Evolutionary conservation across 2,888 invertebrate species (phyloP), one percentile per base, ranked within the genome.

Genomic region (Hipparchia sbordonii): DNA sequence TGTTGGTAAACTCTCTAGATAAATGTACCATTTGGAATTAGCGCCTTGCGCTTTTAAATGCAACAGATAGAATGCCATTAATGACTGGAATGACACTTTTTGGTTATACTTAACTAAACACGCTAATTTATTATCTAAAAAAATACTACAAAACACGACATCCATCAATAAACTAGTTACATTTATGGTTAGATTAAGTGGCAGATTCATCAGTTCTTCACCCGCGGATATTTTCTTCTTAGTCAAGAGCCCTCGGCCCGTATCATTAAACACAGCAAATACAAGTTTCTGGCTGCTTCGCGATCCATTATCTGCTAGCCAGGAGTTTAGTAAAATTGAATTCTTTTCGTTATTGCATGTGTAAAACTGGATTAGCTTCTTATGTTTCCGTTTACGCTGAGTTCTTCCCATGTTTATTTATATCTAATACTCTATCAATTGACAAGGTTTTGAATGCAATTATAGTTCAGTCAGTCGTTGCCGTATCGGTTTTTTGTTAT

Each of bases 191-290:
- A 95, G 85, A 79, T 94, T 89, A 46, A 95, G 83, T 2, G 96
- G 96, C 72, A 96, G 82, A 78, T 93, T 94, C 73, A 96, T 94
- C 10, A 96, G 85, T 77, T 94, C 90, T 79, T 96, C 95, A 67
- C 95, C 95, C 45, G 91, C 81, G 8, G 82, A 79, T 54, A 97
- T 91, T 60, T 85, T 87, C 78, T 87, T 91, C 80, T 94, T 95
- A 0, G 97, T 95, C 80, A 95, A 93, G 45, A 98, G 90, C 39
- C 98, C 98, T 72, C 98, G 94, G 8, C 97, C 97, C 6, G 97
- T 97, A 9, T 89, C 83, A 46, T 91, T 77, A 86, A 97, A 97
- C 72, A 93, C 81, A 7, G 94, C 93, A n/a, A 95, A 88, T 45
- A 88, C 87, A 33, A 97, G 85, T 74, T 94, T 92, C 13, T 93